phyloP scores from a whole-genome alignment of 2,888 invertebrate genomes.

The Ochropleura plecta region DNA sequence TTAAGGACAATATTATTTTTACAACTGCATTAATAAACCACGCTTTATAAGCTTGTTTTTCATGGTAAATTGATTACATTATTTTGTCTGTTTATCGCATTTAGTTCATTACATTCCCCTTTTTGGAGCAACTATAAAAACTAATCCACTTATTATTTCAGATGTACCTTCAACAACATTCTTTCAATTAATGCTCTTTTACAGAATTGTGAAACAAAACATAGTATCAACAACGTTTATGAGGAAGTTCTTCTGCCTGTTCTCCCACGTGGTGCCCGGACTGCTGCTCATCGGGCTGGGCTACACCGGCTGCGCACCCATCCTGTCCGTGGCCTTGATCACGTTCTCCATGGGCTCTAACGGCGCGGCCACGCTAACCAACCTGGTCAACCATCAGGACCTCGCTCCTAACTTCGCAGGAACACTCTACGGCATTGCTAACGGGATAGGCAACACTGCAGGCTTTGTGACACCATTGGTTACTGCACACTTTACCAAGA shows the following conservation, averaged over 20 bases:
- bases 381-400: slow-evolving; percentile 93
- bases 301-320: slow-evolving; percentile 91
- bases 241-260: slow-evolving; percentile 92
- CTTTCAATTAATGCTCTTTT: slow-evolving; percentile 27
- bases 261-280: slow-evolving; percentile 91
- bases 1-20: too few relatives aligned
- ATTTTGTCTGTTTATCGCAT: background rate
- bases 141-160: too few relatives aligned
- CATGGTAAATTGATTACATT: background rate
- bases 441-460: slow-evolving; percentile 93
- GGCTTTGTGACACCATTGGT: slow-evolving; percentile 94
- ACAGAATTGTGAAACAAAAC: slow-evolving; percentile 88
- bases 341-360: slow-evolving; percentile 93
- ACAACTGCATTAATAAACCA: too few relatives aligned
- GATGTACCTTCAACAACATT: background rate
- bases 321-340: slow-evolving; percentile 92
- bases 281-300: slow-evolving; percentile 89
- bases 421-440: slow-evolving; percentile 94
- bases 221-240: slow-evolving; percentile 89
- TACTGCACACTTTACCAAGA: slow-evolving; percentile 92
- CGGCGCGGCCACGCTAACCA: slow-evolving; percentile 91
- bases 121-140: background rate
- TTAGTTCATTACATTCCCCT: background rate
- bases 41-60: background rate
- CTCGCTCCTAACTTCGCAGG: slow-evolving; percentile 95